Conservation (phyloP, 2,888 invertebrate species). For the Bombylius discolor region DNA sequence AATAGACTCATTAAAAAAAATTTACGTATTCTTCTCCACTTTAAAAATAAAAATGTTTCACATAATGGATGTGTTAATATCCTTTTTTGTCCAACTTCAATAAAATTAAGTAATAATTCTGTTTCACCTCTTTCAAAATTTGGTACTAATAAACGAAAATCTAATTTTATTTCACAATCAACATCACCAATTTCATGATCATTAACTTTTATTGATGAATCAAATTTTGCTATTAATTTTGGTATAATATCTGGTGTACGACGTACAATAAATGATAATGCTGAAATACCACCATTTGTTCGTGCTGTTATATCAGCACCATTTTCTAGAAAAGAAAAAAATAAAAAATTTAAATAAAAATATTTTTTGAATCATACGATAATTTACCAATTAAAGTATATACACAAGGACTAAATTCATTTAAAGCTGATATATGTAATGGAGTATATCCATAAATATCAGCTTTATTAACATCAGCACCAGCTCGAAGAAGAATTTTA, state of each 20-base stretch:
- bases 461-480: conserved; percentile 60
- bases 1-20: conserved; percentile 67
- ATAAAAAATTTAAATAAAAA: background rate
- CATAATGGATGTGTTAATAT: conserved; percentile 72
- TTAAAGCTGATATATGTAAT: conserved; percentile 67
- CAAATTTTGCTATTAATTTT: conserved; percentile 54
- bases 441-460: conserved; percentile 77
- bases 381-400: conserved; percentile 48
- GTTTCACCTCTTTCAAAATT: conserved; percentile 52
- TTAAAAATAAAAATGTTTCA: conserved; percentile 70
- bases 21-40: conserved; percentile 70
- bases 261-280: conserved; percentile 68
- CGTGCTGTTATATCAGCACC: conserved; percentile 71
- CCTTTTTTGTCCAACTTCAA: conserved; percentile 68
- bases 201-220: conserved; percentile 61
- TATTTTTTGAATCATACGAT: background rate
- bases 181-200: conserved; percentile 78
- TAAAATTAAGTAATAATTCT: conserved; percentile 54
- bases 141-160: conserved; percentile 49
- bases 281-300: conserved; percentile 70
- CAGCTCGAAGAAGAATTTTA: conserved; percentile 47
- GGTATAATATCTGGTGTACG: conserved; percentile 71
- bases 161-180: conserved; percentile 66
- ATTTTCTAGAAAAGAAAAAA: conserved; percentile 39
- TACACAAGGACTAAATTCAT: conserved; percentile 67